phyloP scores from a whole-genome alignment of 2,113 vertebrate genomes.

The Maccullochella peelii region DNA sequence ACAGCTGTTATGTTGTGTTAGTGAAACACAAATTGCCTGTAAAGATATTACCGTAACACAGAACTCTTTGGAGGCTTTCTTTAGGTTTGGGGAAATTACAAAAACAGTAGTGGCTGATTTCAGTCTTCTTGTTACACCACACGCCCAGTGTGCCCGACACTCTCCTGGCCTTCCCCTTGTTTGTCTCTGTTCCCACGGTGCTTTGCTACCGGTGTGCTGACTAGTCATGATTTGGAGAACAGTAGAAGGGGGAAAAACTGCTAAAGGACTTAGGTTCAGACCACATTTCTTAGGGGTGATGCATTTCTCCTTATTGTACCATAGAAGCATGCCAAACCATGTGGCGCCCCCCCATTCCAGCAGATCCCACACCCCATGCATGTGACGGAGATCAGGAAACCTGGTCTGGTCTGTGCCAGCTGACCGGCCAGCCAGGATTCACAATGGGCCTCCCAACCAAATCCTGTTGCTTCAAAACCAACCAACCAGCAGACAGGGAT shows the following conservation, averaged over 20 bases:
- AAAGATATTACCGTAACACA: constrained; percentile 45
- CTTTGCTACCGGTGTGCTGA: constrained; percentile 59
- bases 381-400: constrained; percentile 77
- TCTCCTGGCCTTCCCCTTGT: constrained; percentile 2
- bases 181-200: constrained; percentile 62
- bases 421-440: constrained; percentile 63
- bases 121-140: constrained; percentile 25
- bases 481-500: constrained; percentile 77
- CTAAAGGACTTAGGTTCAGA: constrained; percentile 26
- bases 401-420: constrained; percentile 51
- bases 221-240: constrained; percentile 50
- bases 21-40: constrained; percentile 35
- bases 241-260: not conserved
- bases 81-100: constrained; percentile 30
- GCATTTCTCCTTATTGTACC: constrained; percentile 43
- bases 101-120: constrained; percentile 19
- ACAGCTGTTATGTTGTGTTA: constrained; percentile 51
- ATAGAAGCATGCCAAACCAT: constrained; percentile 35
- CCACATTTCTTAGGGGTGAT: constrained; percentile 31
- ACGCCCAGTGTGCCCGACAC: not conserved
- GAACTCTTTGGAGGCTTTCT: constrained; percentile 12
- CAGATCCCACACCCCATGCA: constrained; percentile 56
- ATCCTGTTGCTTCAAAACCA: constrained; percentile 81
- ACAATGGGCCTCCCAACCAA: constrained; percentile 74
- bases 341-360: constrained; percentile 20